Evolutionary conservation across 1,140 invertebrate species (phyloP).

Genomic region (Hypsibius dujardini): DNA sequence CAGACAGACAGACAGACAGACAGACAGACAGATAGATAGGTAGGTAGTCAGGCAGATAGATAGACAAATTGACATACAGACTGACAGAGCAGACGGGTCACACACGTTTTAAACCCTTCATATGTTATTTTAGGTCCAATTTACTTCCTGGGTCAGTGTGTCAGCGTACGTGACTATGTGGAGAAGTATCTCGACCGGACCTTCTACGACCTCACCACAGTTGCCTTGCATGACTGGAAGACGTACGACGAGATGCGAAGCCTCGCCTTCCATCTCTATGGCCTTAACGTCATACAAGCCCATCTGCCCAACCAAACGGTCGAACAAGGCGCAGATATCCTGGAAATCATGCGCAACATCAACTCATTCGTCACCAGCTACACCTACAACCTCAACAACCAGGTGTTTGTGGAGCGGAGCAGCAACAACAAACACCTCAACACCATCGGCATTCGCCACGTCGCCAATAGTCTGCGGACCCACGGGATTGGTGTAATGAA

Average conservation of each 20-base stretch:
- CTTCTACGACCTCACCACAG: constrained; percentile 93
- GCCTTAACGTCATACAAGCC: constrained; percentile 61
- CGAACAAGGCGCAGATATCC: constrained; percentile 89
- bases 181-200: constrained; percentile 83
- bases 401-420: constrained; percentile 72
- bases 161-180: constrained; percentile 39
- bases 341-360: constrained; percentile 94
- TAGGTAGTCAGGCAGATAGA: too few species aligned
- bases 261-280: constrained; percentile 67
- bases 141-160: background rate
- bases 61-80: too few species aligned
- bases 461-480: constrained; percentile 91
- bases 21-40: too few species aligned
- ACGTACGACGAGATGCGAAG: constrained; percentile 89
- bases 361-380: constrained; percentile 84
- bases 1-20: too few species aligned
- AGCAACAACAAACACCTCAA: constrained; percentile 87
- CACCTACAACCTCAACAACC: constrained; percentile 88
- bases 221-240: constrained; percentile 90
- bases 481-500: constrained; percentile 95
- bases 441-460: constrained; percentile 82
- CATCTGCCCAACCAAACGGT: constrained; percentile 86
- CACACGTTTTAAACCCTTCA: too few species aligned
- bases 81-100: too few species aligned
- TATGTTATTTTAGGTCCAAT: background rate